Conservation (phyloP, 2,888 invertebrate species). For the Phaonia tiefii region DNA sequence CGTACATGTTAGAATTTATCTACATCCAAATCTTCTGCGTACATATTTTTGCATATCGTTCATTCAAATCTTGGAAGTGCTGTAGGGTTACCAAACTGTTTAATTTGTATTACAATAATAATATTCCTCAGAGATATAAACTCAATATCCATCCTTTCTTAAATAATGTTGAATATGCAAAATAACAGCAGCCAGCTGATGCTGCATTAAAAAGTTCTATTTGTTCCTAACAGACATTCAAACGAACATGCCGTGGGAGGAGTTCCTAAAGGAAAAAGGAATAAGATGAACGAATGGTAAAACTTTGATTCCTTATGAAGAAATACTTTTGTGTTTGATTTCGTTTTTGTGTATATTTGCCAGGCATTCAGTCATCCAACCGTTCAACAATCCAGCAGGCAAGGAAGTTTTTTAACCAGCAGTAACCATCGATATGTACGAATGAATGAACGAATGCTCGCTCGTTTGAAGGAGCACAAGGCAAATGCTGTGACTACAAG, state of each 20-base stretch:
- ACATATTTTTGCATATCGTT: too few relatives aligned
- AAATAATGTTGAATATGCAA: slow-evolving; percentile 61
- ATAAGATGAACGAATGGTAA: slow-evolving; percentile 28
- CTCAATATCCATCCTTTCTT: slow-evolving; percentile 57
- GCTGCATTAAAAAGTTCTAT: slow-evolving; percentile 55
- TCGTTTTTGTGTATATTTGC: slow-evolving; percentile 48
- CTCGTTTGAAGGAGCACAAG: slow-evolving; percentile 12
- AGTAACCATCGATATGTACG: slow-evolving; percentile 35
- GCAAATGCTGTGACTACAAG: not conserved
- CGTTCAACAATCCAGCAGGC: slow-evolving; percentile 35
- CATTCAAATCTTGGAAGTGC: not conserved
- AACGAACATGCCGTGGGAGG: not conserved
- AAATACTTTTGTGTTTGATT: slow-evolving; percentile 56
- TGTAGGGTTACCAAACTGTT: slow-evolving; percentile 41
- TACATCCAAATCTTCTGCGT: too few relatives aligned
- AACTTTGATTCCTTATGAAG: slow-evolving; percentile 58
- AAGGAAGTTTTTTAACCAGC: slow-evolving; percentile 10
- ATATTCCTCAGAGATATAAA: slow-evolving; percentile 56
- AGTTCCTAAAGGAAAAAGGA: slow-evolving; percentile 23
- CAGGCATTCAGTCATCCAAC: slow-evolving; percentile 44
- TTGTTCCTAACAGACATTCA: not conserved
- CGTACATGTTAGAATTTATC: too few relatives aligned
- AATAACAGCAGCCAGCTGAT: slow-evolving; percentile 59
- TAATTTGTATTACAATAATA: slow-evolving; percentile 45
- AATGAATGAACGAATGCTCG: slow-evolving; percentile 20